Evolutionary conservation across 2,113 vertebrate genomes (phyloP).

Genomic region (Struthidea cinerea): DNA sequence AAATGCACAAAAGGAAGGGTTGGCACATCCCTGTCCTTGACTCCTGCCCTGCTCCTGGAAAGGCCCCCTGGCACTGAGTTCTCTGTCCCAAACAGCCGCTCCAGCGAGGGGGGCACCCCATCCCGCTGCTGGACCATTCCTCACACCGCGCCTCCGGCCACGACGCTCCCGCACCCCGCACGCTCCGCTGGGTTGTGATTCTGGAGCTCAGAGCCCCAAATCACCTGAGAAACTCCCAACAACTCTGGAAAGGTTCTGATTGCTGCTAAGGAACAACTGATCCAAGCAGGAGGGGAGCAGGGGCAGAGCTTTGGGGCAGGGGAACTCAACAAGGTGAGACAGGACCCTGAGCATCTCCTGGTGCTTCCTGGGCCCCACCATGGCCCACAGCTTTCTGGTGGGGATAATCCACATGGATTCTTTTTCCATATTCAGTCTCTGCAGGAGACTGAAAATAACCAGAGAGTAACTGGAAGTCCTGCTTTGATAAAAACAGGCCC

Average conservation of each 20-base stretch:
- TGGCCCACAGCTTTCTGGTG: neutral
- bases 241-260: accelerated
- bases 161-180: accelerated
- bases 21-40: neutral
- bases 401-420: neutral
- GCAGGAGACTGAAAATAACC: neutral
- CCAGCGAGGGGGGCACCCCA: neutral
- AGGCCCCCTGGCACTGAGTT: neutral
- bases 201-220: neutral
- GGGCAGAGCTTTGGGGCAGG: neutral
- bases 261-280: neutral
- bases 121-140: neutral
- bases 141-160: accelerated
- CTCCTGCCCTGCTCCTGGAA: neutral
- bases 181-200: accelerated
- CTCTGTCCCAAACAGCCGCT: neutral
- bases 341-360: neutral
- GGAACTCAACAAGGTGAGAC: neutral
- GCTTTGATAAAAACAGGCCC: neutral
- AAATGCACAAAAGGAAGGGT: accelerated
- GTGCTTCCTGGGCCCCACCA: neutral
- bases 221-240: neutral
- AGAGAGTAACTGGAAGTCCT: neutral
- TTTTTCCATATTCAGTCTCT: neutral
- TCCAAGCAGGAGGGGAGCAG: accelerated